A percentile compares a stretch with the other conserved stretches of the same genome.
Evolutionary conservation across 2,113 vertebrate genomes (phyloP).

Genomic region (Neomonachus schauinslandi): DNA sequence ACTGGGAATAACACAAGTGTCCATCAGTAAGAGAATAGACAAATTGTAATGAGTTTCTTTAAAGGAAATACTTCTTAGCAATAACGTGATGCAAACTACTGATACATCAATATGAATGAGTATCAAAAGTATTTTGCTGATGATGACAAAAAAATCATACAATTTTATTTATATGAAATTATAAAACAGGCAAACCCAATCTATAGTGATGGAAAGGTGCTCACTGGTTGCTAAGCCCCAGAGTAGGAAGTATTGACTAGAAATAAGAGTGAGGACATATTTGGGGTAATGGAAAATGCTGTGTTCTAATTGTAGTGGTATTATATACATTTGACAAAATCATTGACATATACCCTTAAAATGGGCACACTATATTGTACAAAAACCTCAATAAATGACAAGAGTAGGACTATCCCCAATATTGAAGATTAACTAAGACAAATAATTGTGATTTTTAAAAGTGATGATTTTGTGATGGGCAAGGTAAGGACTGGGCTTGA

Average conservation of each 20-base stretch:
- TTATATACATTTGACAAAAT: background rate
- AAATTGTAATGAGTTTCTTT: background rate
- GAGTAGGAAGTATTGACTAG: background rate
- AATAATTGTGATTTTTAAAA: background rate
- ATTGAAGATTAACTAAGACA: background rate
- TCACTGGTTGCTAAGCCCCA: accelerated
- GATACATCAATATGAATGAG: background rate
- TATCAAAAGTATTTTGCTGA: background rate
- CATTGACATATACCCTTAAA: background rate
- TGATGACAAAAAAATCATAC: background rate
- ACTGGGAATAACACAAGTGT: background rate
- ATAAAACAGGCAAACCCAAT: background rate
- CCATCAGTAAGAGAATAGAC: background rate
- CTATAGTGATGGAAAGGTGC: background rate
- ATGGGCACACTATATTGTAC: background rate
- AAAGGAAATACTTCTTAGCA: background rate
- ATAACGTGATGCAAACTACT: background rate
- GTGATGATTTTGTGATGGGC: background rate
- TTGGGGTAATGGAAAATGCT: background rate
- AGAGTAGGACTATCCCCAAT: background rate
- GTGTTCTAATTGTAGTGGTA: background rate
- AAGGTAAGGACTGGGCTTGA: background rate
- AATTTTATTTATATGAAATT: background rate
- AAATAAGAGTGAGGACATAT: background rate
- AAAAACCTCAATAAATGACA: background rate